Percentiles rank a stretch among this genome's conserved stretches.
These are phyloP conservation scores for Benitochromis conjunctus DNA, from an alignment of 2,113 vertebrate genomes.

Conservation along the genomic window DNA sequence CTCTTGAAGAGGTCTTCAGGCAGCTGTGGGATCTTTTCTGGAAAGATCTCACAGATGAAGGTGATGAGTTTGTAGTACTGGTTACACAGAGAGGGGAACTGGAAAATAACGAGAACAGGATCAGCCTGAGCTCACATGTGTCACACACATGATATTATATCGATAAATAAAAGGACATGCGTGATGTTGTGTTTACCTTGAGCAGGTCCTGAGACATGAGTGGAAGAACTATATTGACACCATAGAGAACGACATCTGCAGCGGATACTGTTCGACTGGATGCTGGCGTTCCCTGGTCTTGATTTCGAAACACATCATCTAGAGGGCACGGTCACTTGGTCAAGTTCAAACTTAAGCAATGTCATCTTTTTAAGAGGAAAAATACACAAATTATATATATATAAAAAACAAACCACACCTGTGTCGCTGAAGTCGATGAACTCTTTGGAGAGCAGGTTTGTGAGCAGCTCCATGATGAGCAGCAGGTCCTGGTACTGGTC, in stretches of 20 bases:
- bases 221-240: slow-evolving; percentile 94
- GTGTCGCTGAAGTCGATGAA: slow-evolving; percentile 99
- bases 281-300: slow-evolving; percentile 87
- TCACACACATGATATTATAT: background rate
- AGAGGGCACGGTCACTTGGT: background rate
- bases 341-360: background rate
- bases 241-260: slow-evolving; percentile 95
- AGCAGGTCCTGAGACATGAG: slow-evolving; percentile 98
- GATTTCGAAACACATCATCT: slow-evolving; percentile 96
- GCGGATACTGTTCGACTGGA: slow-evolving; percentile 86
- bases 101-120: background rate
- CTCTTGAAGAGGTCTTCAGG: slow-evolving; percentile 98
- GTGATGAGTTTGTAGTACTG: slow-evolving; percentile 99
- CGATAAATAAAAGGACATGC: background rate
- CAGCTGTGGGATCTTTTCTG: slow-evolving; percentile 98
- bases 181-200: slow-evolving; percentile 76
- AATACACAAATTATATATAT: background rate
- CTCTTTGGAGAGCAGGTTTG: slow-evolving; percentile 96
- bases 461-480: slow-evolving; percentile 99
- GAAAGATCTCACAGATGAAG: slow-evolving; percentile 99
- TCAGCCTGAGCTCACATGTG: background rate
- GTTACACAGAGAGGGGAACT: slow-evolving; percentile 99
- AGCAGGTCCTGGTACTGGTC: slow-evolving; percentile 98
- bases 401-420: slow-evolving; percentile 62
- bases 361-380: background rate